Base-by-base conservation (phyloP, 2,113 vertebrate genomes). In the Aramus guarauna region DNA sequence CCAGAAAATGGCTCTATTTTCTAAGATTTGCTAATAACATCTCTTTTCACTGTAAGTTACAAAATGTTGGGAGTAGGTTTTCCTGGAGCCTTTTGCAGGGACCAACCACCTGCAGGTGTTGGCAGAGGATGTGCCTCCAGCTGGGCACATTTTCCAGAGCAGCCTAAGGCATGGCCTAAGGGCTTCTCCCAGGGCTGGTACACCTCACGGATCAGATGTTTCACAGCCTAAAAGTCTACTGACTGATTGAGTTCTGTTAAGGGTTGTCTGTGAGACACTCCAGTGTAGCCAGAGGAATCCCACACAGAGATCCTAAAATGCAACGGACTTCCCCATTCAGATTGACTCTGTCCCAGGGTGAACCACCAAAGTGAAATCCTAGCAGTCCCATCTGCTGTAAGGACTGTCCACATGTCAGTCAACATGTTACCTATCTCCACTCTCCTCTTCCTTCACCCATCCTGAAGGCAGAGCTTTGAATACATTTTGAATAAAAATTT, bases 51-150 rank as follows among this genome's bases (percentile, higher is more conserved):
- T 41, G 0, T n/a, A 53, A 75, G 4, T 53, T 53, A n/a, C 19
- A 47, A 76, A 68, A 43, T 6, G 5, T 11, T 47, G 27, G 37
- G 29, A 75, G 16, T 9, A 29, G 17, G 41, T 27, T 77, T 78
- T 71, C 15, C 36, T 41, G 41, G 14, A 71, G 39, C 30, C 20
- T 63, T 67, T 41, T 32, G 30, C 39, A 71, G 27, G 66, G 26
- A 76, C 29, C 1, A 2, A 18, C 6, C 22, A 36, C 12, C 16
- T 5, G 1, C 17, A 43, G 36, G 9, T 20, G 20, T 5, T 52
- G 56, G 23, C 15, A 17, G 79, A 71, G 30, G 32, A 37, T 32
- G 11, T n/a, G 47, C 15, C 13, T 75, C 12, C 48, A 53, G 17
- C 18, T 53, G 22, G 47, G 55, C 19, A 30, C 0, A 0, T 21